A percentile compares a stretch with the other conserved stretches of the same genome.
These are phyloP conservation scores for Ischnus inquisitorius DNA, from an alignment of 2,888 invertebrate species.

Conservation along the genomic window DNA sequence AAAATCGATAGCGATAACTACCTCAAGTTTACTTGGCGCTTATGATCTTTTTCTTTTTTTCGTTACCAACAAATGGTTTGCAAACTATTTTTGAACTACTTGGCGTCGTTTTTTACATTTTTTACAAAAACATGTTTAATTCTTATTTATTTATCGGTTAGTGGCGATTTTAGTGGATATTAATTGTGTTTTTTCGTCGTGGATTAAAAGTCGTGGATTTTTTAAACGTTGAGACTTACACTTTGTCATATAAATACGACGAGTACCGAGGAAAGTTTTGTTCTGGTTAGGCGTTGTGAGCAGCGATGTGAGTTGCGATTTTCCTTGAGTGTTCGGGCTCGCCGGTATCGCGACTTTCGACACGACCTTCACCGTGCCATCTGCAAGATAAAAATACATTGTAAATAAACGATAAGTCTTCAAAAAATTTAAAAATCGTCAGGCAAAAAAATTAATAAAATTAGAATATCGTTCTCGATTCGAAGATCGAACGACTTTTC, in stretches of 20 bases:
- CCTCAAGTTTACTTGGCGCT: no score
- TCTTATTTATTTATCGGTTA: not conserved
- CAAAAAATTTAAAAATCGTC: constrained; percentile 50
- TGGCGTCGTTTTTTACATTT: no score
- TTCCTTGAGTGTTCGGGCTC: constrained; percentile 86
- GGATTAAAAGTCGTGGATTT: no score
- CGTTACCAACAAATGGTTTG: no score
- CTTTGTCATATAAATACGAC: constrained; percentile 92
- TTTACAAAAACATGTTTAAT: no score
- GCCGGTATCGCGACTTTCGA: constrained; percentile 89
- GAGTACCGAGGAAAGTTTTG: constrained; percentile 89
- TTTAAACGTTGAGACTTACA: constrained; percentile 85
- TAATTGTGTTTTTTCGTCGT: no score
- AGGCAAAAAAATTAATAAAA: not conserved
- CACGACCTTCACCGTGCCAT: constrained; percentile 89
- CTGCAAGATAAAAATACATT: constrained; percentile 79
- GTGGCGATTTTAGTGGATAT: no score
- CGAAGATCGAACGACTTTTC: no score
- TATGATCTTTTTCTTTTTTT: no score
- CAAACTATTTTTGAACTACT: no score
- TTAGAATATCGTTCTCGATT: no score
- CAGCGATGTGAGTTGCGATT: constrained; percentile 89
- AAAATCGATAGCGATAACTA: no score
- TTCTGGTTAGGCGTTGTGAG: constrained; percentile 88
- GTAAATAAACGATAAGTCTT: constrained; percentile 22